Evolutionary conservation across 2,797 vertebrate genomes (phyloP).

Genomic region (Sebastes diaconus): DNA sequence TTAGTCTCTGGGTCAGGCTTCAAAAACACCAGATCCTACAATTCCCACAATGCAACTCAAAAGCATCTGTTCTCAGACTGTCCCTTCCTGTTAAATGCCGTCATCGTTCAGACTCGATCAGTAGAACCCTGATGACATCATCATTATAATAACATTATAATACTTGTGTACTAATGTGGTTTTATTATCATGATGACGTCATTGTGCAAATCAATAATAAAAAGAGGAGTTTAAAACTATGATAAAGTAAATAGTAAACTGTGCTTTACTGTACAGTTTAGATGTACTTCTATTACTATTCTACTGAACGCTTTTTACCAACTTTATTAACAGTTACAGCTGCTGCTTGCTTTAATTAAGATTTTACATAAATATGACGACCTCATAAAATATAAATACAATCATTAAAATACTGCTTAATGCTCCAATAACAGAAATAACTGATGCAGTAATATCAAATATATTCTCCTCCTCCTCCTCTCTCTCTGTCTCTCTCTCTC

Average conservation of each 20-base stretch:
- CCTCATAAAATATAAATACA: background rate
- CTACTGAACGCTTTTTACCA: too few species aligned
- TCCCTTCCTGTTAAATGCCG: background rate
- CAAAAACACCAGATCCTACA: background rate
- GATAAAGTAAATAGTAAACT: too few species aligned
- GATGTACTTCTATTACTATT: too few species aligned
- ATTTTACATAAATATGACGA: background rate
- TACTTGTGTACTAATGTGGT: background rate
- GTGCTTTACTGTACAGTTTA: too few species aligned
- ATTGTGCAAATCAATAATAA: too few species aligned
- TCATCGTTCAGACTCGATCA: too few species aligned
- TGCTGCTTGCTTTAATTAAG: background rate
- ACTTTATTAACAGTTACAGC: too few species aligned
- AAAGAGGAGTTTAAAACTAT: too few species aligned
- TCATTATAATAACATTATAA: too few species aligned
- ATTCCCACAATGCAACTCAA: background rate
- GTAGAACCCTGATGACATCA: too few species aligned
- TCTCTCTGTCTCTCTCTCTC: too few species aligned
- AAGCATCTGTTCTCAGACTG: background rate
- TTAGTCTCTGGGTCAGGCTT: background rate
- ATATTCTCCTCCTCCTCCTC: background rate
- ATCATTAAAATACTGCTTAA: background rate
- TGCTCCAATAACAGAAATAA: background rate
- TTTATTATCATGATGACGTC: background rate
- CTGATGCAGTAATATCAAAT: background rate